Percentiles rank a stretch among this genome's conserved stretches.
These are phyloP conservation scores for Corynorhinus townsendii DNA, from an alignment of 2,113 vertebrate species.

Conservation along the genomic window DNA sequence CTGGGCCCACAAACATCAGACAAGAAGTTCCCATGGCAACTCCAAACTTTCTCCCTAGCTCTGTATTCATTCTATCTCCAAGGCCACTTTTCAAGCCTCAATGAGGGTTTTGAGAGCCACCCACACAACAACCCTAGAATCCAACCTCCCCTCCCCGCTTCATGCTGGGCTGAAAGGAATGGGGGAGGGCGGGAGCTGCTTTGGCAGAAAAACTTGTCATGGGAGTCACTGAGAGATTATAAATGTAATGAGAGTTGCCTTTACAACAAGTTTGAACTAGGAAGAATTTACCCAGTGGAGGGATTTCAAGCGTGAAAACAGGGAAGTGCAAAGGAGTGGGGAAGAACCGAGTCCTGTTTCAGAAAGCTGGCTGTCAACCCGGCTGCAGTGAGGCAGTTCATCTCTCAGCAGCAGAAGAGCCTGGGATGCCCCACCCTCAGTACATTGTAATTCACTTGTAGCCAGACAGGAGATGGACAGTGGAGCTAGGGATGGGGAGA, in stretches of 20 bases:
- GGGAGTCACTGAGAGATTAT: not conserved
- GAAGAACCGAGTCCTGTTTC: not conserved
- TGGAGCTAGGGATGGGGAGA: not conserved
- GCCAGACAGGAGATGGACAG: not conserved
- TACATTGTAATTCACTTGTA: not conserved
- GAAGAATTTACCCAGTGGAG: slow-evolving; percentile 1
- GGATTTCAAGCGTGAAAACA: slow-evolving; percentile 33
- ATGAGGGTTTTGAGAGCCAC: slow-evolving; percentile 9
- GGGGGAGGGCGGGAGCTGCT: not conserved
- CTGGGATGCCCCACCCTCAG: not conserved
- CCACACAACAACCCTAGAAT: not conserved
- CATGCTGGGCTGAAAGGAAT: not conserved
- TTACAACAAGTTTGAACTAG: slow-evolving; percentile 26
- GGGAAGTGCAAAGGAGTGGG: not conserved
- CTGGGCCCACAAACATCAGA: slow-evolving; percentile 62
- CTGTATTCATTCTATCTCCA: slow-evolving; percentile 27
- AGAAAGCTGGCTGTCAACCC: not conserved
- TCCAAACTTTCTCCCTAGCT: slow-evolving; percentile 60
- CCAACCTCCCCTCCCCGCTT: not conserved
- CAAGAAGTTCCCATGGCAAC: slow-evolving; percentile 75
- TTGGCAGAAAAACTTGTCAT: slow-evolving; percentile 8
- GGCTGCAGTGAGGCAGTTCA: not conserved
- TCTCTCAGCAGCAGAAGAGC: not conserved
- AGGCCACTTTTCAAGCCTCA: slow-evolving; percentile 26
- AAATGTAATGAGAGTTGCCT: not conserved